phyloP scores from a whole-genome alignment of 2,113 vertebrate species.

The Okapia johnstoni region DNA sequence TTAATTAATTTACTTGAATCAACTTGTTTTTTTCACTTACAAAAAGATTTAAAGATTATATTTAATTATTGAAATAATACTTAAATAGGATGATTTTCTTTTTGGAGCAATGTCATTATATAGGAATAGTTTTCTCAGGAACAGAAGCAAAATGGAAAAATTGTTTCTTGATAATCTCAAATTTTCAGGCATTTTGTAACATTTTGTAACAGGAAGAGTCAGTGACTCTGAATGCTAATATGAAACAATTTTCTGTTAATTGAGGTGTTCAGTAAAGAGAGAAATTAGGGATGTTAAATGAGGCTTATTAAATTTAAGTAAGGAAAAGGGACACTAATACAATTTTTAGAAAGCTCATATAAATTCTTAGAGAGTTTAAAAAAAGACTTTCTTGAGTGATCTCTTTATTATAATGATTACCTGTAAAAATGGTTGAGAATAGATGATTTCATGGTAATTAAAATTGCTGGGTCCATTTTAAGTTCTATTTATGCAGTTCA shows the following conservation, averaged over 20 bases:
- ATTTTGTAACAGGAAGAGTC: not conserved
- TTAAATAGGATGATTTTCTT: not conserved
- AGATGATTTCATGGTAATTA: slow-evolving; percentile 2
- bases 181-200: not conserved
- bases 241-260: not conserved
- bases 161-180: not conserved
- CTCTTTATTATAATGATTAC: not conserved
- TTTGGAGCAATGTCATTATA: not conserved
- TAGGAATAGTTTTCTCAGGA: not conserved
- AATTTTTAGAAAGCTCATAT: not conserved
- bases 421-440: not conserved
- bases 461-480: not conserved
- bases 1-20: not conserved
- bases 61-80: not conserved
- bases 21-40: not conserved
- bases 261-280: not conserved
- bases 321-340: not conserved
- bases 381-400: not conserved
- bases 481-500: not conserved
- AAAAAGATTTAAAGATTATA: not conserved
- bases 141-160: not conserved
- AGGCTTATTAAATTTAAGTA: not conserved
- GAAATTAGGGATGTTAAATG: not conserved
- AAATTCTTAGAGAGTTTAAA: not conserved
- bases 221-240: not conserved